A percentile compares a stretch with the other conserved stretches of the same genome.
Evolutionary conservation across 2,888 invertebrate genomes (phyloP).

Genomic region (Busseola fusca): DNA sequence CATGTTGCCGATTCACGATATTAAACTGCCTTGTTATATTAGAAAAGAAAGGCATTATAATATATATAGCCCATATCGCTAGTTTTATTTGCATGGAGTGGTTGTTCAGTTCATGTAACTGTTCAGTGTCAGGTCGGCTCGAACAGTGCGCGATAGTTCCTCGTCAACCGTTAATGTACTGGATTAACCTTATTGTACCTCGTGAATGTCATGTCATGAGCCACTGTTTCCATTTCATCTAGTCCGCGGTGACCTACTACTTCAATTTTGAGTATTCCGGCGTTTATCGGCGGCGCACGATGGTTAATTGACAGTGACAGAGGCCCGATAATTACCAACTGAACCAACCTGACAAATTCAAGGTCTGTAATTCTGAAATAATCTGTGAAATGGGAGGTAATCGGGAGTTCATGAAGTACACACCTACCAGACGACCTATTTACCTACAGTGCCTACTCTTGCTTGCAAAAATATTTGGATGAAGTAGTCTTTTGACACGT

Average conservation of each 20-base stretch:
- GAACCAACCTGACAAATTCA: not conserved
- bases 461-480: not conserved
- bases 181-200: constrained; percentile 54
- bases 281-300: not conserved
- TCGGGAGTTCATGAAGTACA: not conserved
- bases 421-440: not conserved
- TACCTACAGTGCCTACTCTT: not conserved
- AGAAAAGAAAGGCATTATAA: not conserved
- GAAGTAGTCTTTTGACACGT: too few relatives aligned
- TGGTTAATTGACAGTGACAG: not conserved
- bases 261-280: constrained; percentile 20
- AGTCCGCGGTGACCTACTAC: constrained; percentile 13
- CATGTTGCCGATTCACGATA: not conserved
- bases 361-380: not conserved
- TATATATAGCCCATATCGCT: not conserved
- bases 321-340: constrained; percentile 3
- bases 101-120: not conserved
- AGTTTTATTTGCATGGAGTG: not conserved
- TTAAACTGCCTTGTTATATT: not conserved
- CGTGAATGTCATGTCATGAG: constrained; percentile 35
- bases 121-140: not conserved
- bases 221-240: constrained; percentile 12
- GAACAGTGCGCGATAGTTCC: constrained; percentile 5
- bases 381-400: not conserved
- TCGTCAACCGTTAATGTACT: constrained; percentile 23